These are phyloP conservation scores for Xenus cinereus DNA, from an alignment of 2,113 vertebrate genomes.

Conservation along the genomic window DNA sequence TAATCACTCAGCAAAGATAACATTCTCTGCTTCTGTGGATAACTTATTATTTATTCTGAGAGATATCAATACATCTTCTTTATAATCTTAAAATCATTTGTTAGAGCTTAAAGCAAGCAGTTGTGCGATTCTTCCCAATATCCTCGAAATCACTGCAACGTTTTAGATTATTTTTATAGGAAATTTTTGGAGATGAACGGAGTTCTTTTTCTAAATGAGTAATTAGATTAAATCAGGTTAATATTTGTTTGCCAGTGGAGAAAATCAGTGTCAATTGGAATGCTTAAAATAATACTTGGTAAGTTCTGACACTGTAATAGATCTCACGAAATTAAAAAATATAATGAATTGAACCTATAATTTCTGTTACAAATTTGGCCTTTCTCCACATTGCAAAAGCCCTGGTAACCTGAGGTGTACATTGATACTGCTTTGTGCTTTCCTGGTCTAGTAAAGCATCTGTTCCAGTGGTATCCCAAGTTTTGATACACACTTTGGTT, in stretches of 20 bases:
- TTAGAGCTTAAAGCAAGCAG: background rate
- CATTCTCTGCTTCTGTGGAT: background rate
- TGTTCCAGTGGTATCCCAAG: background rate
- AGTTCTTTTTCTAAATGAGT: background rate
- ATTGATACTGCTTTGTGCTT: background rate
- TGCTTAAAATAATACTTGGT: background rate
- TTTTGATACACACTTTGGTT: background rate
- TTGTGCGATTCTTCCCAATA: background rate
- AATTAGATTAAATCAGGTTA: background rate
- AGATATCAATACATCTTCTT: background rate
- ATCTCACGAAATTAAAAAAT: background rate
- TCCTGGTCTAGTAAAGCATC: background rate
- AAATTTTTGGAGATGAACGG: background rate
- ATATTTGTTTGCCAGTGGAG: background rate
- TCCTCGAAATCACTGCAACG: background rate
- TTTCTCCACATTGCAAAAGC: background rate
- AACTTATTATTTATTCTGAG: background rate
- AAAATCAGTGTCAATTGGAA: background rate
- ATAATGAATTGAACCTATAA: background rate
- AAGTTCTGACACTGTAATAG: background rate
- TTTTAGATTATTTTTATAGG: background rate
- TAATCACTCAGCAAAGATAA: background rate
- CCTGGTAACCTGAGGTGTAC: background rate
- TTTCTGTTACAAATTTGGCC: background rate
- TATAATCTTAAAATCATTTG: background rate